phyloP scores from a whole-genome alignment of 35 echinoderm and acorn worm species.

The Stichopus chloronotus region DNA sequence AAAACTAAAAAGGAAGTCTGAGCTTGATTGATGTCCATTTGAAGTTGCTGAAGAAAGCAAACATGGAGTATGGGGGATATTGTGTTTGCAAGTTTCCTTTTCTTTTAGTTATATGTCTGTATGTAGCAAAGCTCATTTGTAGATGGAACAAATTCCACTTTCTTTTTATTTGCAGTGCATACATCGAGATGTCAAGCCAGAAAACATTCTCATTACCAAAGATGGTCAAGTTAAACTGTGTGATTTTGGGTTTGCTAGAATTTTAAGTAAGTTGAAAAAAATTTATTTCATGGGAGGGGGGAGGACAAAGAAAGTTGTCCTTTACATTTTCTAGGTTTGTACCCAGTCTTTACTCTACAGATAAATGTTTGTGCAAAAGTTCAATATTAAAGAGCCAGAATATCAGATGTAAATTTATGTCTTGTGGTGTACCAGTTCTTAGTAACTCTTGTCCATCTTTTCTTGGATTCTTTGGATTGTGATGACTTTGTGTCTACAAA shows the following conservation, averaged over 20 bases:
- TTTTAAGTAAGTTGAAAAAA: conserved; percentile 88
- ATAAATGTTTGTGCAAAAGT: neutral
- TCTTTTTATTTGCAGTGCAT: conserved; percentile 79
- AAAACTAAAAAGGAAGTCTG: no score
- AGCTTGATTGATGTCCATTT: no score
- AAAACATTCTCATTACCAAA: conserved; percentile 97
- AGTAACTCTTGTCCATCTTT: no score
- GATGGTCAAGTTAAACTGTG: conserved; percentile 88
- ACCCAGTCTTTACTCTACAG: neutral
- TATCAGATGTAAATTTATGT: no score
- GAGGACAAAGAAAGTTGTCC: neutral
- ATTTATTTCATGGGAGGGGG: neutral
- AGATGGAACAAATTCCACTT: neutral
- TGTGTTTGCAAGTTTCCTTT: neutral
- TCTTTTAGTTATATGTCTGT: neutral
- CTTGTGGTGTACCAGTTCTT: no score
- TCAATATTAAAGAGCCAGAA: no score
- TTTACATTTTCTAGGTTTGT: neutral
- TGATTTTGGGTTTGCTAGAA: conserved; percentile 99
- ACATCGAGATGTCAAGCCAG: conserved; percentile 98
- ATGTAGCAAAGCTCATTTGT: neutral
- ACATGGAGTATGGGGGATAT: neutral
- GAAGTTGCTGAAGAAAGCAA: no score
- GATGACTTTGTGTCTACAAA: neutral
- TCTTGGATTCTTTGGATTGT: neutral